Base-by-base conservation (phyloP, 2,113 vertebrate genomes). In the Ctenodactylus gundi region DNA sequence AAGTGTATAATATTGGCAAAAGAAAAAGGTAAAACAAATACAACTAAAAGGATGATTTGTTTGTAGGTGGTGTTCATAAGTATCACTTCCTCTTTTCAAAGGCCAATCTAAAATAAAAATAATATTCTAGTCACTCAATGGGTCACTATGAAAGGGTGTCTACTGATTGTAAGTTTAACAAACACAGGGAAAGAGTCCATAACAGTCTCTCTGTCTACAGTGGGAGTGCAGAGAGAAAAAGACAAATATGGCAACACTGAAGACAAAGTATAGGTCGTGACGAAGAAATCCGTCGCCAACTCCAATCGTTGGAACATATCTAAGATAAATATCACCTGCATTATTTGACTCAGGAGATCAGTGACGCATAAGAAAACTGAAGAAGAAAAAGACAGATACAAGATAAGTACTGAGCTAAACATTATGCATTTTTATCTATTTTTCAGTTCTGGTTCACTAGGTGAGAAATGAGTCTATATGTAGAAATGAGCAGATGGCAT, bases 101-200 rank as follows among this genome's bases (percentile, higher is more conserved):
- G 17, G 81, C 25, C 36, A 70, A n/a, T 94, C 31, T 57, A 88
- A 94, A 72, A 91, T 80, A 25, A 18, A 60, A 95, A 90, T 34
- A 75, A 49, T n/a, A 18, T 58, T 90, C 88, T 14, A 29, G 53
- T 39, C 17, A 57, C 46, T 92, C 20, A 84, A 57, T 9, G 20
- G 58, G 36, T 44, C 25, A 49, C 12, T n/a, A 51, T 18, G 55
- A 1, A 75, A 90, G 55, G 44, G 25, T 76, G 12, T 39, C 21
- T 51, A 55, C 23, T 39, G 41, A 49, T 27, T 81, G 13, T 87
- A 80, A 76, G 77, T 20, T 75, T 29, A 89, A 73, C 55, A 84
- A 44, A 67, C 18, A 1, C 31, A 85, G 29, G 89, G 55, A 58
- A 7, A 39, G 25, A 57, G 60, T 65, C 20, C 20, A 13, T 21